Base-by-base conservation (phyloP, 2,888 invertebrate species). In the Rhamnusium bicolor region DNA sequence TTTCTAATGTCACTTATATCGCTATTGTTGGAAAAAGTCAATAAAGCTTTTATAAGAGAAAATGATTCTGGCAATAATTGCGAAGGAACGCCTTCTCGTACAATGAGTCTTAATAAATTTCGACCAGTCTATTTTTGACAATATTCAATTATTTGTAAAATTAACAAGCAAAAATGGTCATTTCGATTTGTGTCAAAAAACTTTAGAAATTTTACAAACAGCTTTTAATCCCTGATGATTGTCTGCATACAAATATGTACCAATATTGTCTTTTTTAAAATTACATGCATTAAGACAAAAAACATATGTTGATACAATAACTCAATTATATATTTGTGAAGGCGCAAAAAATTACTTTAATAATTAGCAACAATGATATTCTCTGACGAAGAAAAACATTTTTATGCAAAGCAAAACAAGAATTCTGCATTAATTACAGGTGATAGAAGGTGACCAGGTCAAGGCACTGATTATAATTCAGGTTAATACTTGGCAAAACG, bases 381-480 rank as follows among this genome's bases (percentile, higher is more conserved):
- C 14, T 16, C 51, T 49, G 49, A 3, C 14, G 49, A 16, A 60
- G 46, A 51, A 65, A 49, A 19, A 56, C 46, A 62, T 63, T 63
- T 54, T 75, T 66, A 72, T 76, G 74, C 71, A 51, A 74, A 76
- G 58, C 16, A 46, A 65, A 70, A 27, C 65, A 29, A 63, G 60
- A 54, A 71, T 58, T 68, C 7, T 63, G 63, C 71, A 71, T 66
- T 63, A 66, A 72, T 74, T 69, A 66, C 65, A 69, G 67, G 65
- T 69, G 60, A 47, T 32, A 61, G 66, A 78, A 75, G 79, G 75
- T 79, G 77, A 80, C 75, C 80, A 77, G 80, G 82, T 82, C 82
- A 82, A 81, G 82, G 81, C 69, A 78, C 81, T 76, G 69, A 54
- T 80, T 76, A 74, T 75, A 78, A 80, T 81, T 80, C 79, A 76